These are phyloP conservation scores for Sarcophaga variegata DNA, from an alignment of 2,888 invertebrate genomes.

Conservation along the genomic window DNA sequence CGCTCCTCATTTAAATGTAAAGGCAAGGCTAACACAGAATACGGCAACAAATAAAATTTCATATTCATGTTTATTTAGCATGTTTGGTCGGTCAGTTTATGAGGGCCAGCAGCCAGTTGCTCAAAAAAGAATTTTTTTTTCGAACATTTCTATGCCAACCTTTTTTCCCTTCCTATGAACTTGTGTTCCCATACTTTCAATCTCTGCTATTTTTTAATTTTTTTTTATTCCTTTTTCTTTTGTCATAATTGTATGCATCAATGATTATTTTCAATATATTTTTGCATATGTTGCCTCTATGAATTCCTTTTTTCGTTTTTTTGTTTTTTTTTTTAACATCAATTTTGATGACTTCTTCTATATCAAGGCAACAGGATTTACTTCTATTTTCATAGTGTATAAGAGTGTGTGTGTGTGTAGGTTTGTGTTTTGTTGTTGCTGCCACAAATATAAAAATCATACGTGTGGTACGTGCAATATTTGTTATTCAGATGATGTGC, in stretches of 20 bases:
- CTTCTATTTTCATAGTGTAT: background rate
- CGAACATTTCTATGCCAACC: constrained; percentile 69
- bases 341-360: constrained; percentile 73
- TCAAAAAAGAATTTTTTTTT: background rate
- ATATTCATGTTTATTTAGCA: constrained; percentile 70
- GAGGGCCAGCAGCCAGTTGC: background rate
- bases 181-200: background rate
- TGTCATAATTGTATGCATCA: constrained; percentile 65
- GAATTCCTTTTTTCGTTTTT: constrained; percentile 65
- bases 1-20: constrained; percentile 44
- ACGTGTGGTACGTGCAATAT: constrained; percentile 77
- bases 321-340: constrained; percentile 63
- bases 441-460: constrained; percentile 60
- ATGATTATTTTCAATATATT: constrained; percentile 70
- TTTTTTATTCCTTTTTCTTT: constrained; percentile 22
- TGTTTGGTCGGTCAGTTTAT: constrained; percentile 21
- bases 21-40: constrained; percentile 16
- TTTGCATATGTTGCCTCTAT: constrained; percentile 77
- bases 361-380: constrained; percentile 43
- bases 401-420: constrained; percentile 25
- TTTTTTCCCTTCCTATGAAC: constrained; percentile 17
- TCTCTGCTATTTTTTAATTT: constrained; percentile 6
- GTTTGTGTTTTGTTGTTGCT: constrained; percentile 20
- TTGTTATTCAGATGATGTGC: constrained; percentile 81
- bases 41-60: constrained; percentile 59